Conservation (phyloP, 2,797 vertebrate species). For the Nannoperca australis region DNA sequence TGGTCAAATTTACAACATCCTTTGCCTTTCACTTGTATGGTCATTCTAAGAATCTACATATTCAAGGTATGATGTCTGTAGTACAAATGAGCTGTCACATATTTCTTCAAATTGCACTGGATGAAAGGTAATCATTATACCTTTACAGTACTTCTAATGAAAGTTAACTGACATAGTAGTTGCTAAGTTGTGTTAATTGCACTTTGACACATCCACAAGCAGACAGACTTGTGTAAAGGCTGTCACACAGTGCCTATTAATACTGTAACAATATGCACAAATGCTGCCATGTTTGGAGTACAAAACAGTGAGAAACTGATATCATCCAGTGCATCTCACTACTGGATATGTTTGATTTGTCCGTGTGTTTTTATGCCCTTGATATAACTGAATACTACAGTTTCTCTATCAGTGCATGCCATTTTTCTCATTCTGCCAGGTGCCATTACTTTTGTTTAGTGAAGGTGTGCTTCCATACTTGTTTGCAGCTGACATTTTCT, state of each 20-base stretch:
- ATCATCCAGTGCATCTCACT: constrained; percentile 25
- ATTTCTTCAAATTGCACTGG: constrained; percentile 37
- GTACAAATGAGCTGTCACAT: constrained; percentile 19
- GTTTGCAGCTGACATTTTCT: constrained; percentile 82
- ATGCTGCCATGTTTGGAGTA: constrained; percentile 59
- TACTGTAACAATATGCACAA: constrained; percentile 71
- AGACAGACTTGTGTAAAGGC: constrained; percentile 62
- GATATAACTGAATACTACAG: constrained; percentile 1
- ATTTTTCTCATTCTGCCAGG: constrained; percentile 89
- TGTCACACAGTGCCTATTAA: constrained; percentile 64
- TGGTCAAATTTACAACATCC: constrained; percentile 19
- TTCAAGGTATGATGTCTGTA: constrained; percentile 23
- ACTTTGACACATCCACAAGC: constrained; percentile 83
- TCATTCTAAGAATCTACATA: constrained; percentile 19
- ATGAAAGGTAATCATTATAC: constrained; percentile 30
- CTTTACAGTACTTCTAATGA: constrained; percentile 15
- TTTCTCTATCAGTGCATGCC: constrained; percentile 69
- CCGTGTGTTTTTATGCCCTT: constrained; percentile 33
- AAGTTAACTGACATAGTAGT: constrained; percentile 34
- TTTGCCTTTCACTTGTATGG: neutral
- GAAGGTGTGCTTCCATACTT: constrained; percentile 89
- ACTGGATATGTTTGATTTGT: constrained; percentile 56
- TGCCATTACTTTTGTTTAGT: constrained; percentile 90
- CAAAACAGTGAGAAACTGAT: constrained; percentile 58
- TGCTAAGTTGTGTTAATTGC: constrained; percentile 78